A percentile compares a stretch with the other conserved stretches of the same genome.
Conservation (phyloP, 1,140 invertebrate species). For the Bacillus rossius region DNA sequence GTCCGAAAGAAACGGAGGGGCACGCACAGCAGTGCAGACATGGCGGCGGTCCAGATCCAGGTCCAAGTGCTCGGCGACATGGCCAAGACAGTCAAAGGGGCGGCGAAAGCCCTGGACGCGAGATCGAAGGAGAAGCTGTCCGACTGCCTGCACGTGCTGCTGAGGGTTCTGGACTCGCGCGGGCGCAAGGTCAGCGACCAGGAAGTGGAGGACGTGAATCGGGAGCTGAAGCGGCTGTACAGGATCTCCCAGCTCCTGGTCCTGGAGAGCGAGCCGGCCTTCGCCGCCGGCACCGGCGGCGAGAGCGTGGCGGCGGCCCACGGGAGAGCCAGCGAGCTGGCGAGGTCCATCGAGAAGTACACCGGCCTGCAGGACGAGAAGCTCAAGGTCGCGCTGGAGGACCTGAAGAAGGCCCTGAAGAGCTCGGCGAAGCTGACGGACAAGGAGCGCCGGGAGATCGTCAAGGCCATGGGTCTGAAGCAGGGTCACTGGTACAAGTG, state of each 20-base stretch:
- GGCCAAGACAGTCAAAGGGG: neutral
- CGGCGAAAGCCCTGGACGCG: neutral
- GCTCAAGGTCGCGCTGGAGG: neutral
- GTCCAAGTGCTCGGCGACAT: neutral
- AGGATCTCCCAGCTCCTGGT: conserved; percentile 10
- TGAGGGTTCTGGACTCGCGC: neutral
- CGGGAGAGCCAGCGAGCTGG: neutral
- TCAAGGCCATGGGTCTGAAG: conserved; percentile 52
- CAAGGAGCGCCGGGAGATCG: conserved; percentile 50
- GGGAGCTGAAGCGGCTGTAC: conserved; percentile 17
- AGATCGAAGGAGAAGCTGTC: neutral
- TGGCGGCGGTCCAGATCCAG: too few relatives aligned
- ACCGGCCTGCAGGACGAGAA: neutral
- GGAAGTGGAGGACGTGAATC: conserved; percentile 15
- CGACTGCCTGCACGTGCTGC: neutral
- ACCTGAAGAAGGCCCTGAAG: neutral
- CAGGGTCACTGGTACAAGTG: conserved; percentile 71
- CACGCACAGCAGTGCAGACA: too few relatives aligned
- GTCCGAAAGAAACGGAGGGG: too few relatives aligned
- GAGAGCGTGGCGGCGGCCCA: neutral
- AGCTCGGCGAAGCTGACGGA: conserved; percentile 36
- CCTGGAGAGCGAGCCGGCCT: conserved; percentile 3
- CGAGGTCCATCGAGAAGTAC: neutral
- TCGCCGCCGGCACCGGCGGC: neutral
- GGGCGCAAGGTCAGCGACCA: conserved; percentile 1